Percentiles rank a stretch among this genome's conserved stretches.
phyloP scores from a whole-genome alignment of 1,140 invertebrate genomes.

The Caenorhabditis latens region DNA sequence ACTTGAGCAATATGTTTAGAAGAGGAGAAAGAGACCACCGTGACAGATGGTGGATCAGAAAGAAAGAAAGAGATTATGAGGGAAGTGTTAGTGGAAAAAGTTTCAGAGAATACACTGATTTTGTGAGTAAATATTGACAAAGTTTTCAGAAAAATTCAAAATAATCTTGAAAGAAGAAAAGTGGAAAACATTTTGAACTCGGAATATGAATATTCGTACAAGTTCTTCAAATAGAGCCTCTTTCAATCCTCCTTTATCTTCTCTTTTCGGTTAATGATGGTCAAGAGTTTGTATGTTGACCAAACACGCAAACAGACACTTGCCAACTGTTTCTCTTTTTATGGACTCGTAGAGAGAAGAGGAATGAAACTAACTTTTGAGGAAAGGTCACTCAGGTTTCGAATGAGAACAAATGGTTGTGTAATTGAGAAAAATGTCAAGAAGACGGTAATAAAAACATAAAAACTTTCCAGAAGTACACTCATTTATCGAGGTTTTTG shows the following conservation, averaged over 20 bases:
- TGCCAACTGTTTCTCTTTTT: conserved; percentile 43
- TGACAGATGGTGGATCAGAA: conserved; percentile 30
- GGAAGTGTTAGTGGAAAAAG: background rate
- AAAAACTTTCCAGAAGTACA: background rate
- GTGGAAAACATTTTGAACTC: background rate
- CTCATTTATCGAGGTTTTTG: background rate
- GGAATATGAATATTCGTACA: background rate
- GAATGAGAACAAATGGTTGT: background rate
- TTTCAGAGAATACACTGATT: background rate
- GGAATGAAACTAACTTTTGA: background rate
- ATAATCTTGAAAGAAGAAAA: no score
- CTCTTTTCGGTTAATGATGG: conserved; percentile 36
- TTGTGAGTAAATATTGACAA: no score
- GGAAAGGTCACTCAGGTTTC: conserved; percentile 4
- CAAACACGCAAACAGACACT: background rate
- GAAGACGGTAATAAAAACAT: background rate
- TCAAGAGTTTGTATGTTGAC: conserved; percentile 33
- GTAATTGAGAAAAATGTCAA: conserved; percentile 18
- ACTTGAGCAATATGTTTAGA: conserved; percentile 43
- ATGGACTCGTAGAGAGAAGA: background rate
- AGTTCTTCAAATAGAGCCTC: background rate
- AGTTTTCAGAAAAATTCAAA: no score
- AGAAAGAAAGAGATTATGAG: background rate
- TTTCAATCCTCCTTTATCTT: background rate
- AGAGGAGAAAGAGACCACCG: background rate